A percentile compares a stretch with the other conserved stretches of the same genome.
Conservation (phyloP, 2,888 invertebrate species). For the Athripsodes cinereus region DNA sequence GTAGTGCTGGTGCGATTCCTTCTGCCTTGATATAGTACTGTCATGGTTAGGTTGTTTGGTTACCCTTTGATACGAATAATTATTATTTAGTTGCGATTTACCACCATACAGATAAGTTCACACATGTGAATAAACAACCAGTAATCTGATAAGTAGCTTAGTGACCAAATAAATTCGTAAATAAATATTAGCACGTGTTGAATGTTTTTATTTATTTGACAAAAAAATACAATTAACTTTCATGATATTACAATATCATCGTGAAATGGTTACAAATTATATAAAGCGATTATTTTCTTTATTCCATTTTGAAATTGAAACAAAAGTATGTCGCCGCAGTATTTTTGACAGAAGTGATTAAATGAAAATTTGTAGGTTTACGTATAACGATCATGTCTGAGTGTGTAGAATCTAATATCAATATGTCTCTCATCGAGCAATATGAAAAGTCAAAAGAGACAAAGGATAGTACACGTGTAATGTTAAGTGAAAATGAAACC, state of each 20-base stretch:
- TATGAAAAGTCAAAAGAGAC: background rate
- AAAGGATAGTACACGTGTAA: too few species aligned
- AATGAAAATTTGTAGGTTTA: background rate
- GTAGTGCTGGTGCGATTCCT: background rate
- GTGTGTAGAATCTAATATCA: background rate
- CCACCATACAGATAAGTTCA: conserved; percentile 10
- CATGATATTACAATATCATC: too few species aligned
- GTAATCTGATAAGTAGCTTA: conserved; percentile 10
- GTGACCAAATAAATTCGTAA: conserved; percentile 18
- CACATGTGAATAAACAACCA: background rate
- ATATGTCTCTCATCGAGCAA: background rate
- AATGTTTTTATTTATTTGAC: conserved; percentile 13
- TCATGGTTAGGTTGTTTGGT: background rate
- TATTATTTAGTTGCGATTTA: conserved; percentile 14
- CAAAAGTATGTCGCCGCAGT: background rate
- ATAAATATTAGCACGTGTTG: conserved; percentile 11
- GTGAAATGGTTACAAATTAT: too few species aligned
- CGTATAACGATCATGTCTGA: background rate
- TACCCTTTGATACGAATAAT: background rate
- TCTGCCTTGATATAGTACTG: background rate
- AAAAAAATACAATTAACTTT: too few species aligned
- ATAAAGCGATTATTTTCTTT: background rate
- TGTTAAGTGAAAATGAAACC: background rate
- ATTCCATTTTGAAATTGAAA: conserved; percentile 7
- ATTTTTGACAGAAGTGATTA: background rate